Evolutionary conservation across 2,113 vertebrate species (phyloP), one percentile per base, ranked within the genome.

Genomic region (Mesitornis unicolor): DNA sequence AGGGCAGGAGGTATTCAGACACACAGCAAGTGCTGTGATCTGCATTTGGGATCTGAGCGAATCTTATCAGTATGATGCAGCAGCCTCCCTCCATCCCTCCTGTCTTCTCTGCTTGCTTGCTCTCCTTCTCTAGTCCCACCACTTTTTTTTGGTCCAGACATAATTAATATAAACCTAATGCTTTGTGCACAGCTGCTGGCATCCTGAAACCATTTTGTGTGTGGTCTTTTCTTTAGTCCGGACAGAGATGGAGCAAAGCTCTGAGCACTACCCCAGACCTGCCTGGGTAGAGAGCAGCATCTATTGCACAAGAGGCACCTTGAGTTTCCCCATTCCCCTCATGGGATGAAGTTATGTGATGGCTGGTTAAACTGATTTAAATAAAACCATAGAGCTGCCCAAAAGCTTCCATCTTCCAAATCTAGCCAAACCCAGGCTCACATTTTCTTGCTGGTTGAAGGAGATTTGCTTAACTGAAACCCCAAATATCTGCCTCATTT

Each of bases 191-290:
- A 85, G 93, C 87, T 90, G 65, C 91, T 96, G 84, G 95, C 95
- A 89, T 97, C 71, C 74, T 54, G 84, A 50, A 94, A 86, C 56
- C 3, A 6, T 92, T 59, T 69, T 90, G 92, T 11, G 65, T 90
- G 95, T 80, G 92, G 94, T 96, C 96, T 93, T 89, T 93, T 43
- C 83, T 73, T 86, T 86, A 80, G 93, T 80, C 90, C 4, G 96
- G 90, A 95, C 97, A 93, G 71, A 53, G 76, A 67, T 24, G 60
- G 54, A 94, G 80, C 82, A 82, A 86, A 90, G 45, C 83, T 87
- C 95, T 90, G 90, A 95, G 87, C 48, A 9, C 38, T 88, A 73
- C 94, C 92, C 88, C 92, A 95, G 96, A 86, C 60, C 87, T 91
- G 63, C 87, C 40, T 63, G 86, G 90, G 88, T 11, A 21, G 28